Evolutionary conservation across 2,888 invertebrate genomes (phyloP), one percentile per base, ranked within the genome.

Genomic region (Nemurella pictetii): DNA sequence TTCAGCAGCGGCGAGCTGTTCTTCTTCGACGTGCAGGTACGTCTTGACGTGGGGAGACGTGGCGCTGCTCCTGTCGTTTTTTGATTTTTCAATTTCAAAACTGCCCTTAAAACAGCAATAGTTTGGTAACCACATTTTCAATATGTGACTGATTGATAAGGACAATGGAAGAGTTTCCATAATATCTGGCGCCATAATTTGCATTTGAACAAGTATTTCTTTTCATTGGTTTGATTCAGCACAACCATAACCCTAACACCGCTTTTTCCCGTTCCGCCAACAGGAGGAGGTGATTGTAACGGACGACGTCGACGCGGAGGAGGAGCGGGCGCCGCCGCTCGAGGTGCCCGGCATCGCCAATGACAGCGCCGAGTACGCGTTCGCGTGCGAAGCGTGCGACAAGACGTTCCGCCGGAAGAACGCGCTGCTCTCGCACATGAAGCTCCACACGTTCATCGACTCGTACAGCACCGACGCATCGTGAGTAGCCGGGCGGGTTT

Each of bases 381-480:
- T 82, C 82, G 55, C 72, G 27, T 82, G 82, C 29, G 82, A 82
- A 20, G 15, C 25, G 20, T 82, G 82, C 73, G 27, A 20, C 27
- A 82, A 82, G 72, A 12, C 27, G 72, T 82, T 82, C 73, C 27
- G 29, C 0, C 55, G 82, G 0, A 26, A 29, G 27, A 82, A 82
- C 28, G 82, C 82, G 82, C 72, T 82, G 72, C 55, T 82, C 27
- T 55, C 82, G 72, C 82, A 82, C 82, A 82, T 82, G 29, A 55
- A 82, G 29, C 82, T 82, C 72, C 82, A 82, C 82, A 78, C 78
- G 78, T 78, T 78, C 78, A 78, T 78, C 78, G 28, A 78, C 30
- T 78, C 55, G 9, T 55, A 55, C 12, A 55, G 55, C 55, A 15
- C 55, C 1, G 55, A 55, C 55, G 55, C 55, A 1, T 55, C 55